Evolutionary conservation across 2,888 invertebrate species (phyloP).

Genomic region (Ephialtes manifestator): DNA sequence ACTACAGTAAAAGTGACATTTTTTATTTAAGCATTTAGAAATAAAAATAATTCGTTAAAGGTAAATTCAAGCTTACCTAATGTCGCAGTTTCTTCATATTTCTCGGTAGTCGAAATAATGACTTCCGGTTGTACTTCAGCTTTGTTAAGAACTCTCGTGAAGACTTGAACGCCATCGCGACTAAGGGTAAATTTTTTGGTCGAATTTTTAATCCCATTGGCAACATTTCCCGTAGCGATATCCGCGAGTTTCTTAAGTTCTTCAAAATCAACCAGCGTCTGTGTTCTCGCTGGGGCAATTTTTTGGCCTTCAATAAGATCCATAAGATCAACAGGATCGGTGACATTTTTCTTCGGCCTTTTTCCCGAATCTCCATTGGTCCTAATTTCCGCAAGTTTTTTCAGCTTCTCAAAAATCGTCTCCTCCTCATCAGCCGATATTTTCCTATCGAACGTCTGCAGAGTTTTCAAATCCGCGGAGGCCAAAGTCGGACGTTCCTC

Average conservation of each 20-base stretch:
- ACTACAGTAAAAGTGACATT: neutral
- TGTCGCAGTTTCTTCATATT: constrained; percentile 58
- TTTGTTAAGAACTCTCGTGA: constrained; percentile 90
- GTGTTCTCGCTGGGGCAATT: neutral
- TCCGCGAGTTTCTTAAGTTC: constrained; percentile 82
- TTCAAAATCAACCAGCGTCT: constrained; percentile 74
- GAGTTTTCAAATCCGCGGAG: constrained; percentile 57
- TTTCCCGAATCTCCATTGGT: constrained; percentile 72
- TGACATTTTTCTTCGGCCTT: constrained; percentile 16
- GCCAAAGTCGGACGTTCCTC: constrained; percentile 55
- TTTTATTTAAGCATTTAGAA: no score
- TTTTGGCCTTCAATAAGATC: constrained; percentile 27
- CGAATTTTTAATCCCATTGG: constrained; percentile 72
- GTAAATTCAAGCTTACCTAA: constrained; percentile 44
- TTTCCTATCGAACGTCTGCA: constrained; percentile 79
- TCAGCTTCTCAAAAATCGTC: constrained; percentile 78
- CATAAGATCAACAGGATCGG: constrained; percentile 6
- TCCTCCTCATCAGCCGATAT: constrained; percentile 76
- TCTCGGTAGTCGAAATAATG: constrained; percentile 74
- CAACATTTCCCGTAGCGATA: constrained; percentile 76
- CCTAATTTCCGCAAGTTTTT: constrained; percentile 78
- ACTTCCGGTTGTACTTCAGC: constrained; percentile 78
- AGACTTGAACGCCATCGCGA: constrained; percentile 89
- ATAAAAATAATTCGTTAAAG: no score
- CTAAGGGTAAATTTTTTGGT: constrained; percentile 87